A percentile compares a stretch with the other conserved stretches of the same genome.
phyloP scores from a whole-genome alignment of 2,113 vertebrate genomes.

The Tricholaema leucomelas region DNA sequence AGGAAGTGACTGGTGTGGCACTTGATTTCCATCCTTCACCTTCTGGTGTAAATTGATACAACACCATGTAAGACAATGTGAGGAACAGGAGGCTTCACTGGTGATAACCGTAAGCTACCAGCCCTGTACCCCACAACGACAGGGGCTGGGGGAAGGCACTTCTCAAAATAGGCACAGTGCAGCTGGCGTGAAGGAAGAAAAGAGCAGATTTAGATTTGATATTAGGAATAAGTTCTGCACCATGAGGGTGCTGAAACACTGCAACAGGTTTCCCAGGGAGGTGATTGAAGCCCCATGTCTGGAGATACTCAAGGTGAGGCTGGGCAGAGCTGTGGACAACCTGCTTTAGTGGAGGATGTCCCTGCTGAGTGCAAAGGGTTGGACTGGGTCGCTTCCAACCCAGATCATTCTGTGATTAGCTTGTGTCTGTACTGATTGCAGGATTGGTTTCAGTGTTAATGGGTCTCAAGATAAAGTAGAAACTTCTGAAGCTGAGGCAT shows the following conservation, averaged over 20 bases:
- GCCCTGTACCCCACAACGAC: fast-evolving
- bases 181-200: neutral
- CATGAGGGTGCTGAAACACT: too few species aligned
- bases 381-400: too few species aligned
- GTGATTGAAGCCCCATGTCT: too few species aligned
- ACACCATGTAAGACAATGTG: neutral
- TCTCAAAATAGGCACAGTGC: neutral
- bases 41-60: neutral
- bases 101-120: neutral
- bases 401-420: too few species aligned
- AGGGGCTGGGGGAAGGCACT: neutral
- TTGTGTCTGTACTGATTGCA: neutral
- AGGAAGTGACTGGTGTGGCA: neutral
- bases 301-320: too few species aligned
- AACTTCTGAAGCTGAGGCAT: neutral
- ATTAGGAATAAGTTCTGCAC: too few species aligned
- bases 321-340: too few species aligned
- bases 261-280: too few species aligned
- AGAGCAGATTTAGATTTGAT: too few species aligned
- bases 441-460: neutral
- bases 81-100: neutral
- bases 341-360: too few species aligned
- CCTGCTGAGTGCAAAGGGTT: too few species aligned
- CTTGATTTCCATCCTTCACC: neutral
- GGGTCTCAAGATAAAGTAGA: neutral